Conservation (phyloP, 2,113 vertebrate genomes). For the Caranx melampygus region DNA sequence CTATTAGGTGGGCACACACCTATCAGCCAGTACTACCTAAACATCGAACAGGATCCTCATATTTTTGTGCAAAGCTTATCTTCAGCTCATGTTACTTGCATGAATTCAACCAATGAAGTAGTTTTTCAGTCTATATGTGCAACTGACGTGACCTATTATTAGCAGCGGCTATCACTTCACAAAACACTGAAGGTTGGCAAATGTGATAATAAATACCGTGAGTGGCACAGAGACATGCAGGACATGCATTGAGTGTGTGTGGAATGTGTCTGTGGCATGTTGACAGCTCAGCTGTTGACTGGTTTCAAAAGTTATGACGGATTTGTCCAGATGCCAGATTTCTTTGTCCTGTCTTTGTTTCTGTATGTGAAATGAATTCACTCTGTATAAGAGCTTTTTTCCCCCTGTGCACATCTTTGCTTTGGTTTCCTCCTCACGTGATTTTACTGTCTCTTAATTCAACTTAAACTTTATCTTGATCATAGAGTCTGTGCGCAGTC, state of each 20-base stretch:
- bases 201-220: neutral
- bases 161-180: no score
- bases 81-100: neutral
- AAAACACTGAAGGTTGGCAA: neutral
- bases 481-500: no score
- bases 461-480: no score
- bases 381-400: no score
- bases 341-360: neutral
- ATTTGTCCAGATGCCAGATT: neutral
- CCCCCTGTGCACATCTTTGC: no score
- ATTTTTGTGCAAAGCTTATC: neutral
- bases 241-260: neutral
- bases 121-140: no score
- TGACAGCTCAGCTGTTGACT: neutral
- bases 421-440: no score
- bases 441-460: no score
- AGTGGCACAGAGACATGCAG: neutral
- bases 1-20: neutral
- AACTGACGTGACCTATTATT: no score
- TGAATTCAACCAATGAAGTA: neutral
- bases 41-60: neutral
- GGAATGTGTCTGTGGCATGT: neutral
- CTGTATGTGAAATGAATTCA: no score
- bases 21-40: neutral
- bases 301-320: neutral